These are phyloP conservation scores for Ophraella communa DNA, from an alignment of 2,888 invertebrate genomes.

Conservation along the genomic window DNA sequence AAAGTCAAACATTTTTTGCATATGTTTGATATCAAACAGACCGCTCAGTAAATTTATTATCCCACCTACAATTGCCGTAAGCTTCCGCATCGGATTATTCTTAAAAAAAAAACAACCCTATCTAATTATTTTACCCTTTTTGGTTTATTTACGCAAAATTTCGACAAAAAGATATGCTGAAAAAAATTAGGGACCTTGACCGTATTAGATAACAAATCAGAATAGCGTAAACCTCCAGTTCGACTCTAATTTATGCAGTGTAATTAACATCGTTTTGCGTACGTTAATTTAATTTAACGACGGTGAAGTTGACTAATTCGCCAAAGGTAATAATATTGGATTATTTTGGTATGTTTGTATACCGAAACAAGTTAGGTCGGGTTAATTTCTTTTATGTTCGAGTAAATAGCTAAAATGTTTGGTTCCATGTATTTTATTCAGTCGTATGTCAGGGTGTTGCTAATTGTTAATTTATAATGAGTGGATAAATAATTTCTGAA, in stretches of 20 bases:
- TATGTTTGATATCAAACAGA: too few relatives aligned
- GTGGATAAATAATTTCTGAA: too few relatives aligned
- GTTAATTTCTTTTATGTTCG: too few relatives aligned
- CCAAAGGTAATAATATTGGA: not conserved
- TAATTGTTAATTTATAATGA: too few relatives aligned
- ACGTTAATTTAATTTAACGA: not conserved
- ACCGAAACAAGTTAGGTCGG: too few relatives aligned
- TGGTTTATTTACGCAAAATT: constrained; percentile 8
- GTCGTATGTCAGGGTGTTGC: too few relatives aligned
- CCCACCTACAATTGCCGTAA: not conserved
- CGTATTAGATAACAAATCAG: constrained; percentile 20
- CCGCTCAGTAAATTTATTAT: too few relatives aligned
- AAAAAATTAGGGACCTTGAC: constrained; percentile 1
- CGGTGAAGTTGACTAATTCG: not conserved
- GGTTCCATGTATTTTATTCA: too few relatives aligned
- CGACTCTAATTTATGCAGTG: constrained; percentile 16
- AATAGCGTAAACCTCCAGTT: constrained; percentile 4
- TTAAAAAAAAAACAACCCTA: not conserved
- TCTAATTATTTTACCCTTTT: constrained; percentile 1
- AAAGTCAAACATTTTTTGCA: too few relatives aligned
- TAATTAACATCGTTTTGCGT: constrained; percentile 7
- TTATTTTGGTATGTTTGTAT: not conserved
- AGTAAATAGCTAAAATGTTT: too few relatives aligned
- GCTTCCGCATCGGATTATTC: not conserved
- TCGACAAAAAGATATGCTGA: not conserved